Conservation (phyloP, 2,113 vertebrate species). For the Arenaria interpres region DNA sequence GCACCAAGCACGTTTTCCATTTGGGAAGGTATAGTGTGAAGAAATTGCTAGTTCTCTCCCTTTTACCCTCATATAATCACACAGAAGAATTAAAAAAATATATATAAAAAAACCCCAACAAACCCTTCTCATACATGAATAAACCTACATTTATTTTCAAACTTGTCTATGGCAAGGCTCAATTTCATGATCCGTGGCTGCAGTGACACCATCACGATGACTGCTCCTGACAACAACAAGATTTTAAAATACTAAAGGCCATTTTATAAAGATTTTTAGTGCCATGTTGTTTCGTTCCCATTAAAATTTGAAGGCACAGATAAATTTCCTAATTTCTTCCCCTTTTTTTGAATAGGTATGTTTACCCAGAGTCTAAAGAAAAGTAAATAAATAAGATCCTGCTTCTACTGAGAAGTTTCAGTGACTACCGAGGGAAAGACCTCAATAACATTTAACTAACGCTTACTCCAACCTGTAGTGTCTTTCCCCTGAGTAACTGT, state of each 20-base stretch:
- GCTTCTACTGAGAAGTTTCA: background rate
- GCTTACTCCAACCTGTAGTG: background rate
- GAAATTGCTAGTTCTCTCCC: background rate
- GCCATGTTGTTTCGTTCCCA: background rate
- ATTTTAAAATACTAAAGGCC: background rate
- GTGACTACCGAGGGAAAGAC: background rate
- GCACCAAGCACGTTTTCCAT: background rate
- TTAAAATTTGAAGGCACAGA: background rate
- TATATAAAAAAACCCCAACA: background rate
- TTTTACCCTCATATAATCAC: background rate
- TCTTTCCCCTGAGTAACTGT: background rate
- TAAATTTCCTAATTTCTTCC: background rate
- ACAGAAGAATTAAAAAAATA: background rate
- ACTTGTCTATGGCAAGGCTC: background rate
- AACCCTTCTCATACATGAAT: background rate
- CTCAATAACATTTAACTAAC: background rate
- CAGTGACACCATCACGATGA: background rate
- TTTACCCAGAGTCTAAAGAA: background rate
- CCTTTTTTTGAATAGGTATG: background rate
- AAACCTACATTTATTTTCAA: constrained; percentile 14
- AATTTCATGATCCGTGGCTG: background rate
- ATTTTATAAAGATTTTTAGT: background rate
- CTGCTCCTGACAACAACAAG: background rate
- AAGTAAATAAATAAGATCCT: background rate
- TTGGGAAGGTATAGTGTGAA: background rate